phyloP scores from a whole-genome alignment of 92 coral and sea anemone species.

The Anthopleura xanthogrammica region DNA sequence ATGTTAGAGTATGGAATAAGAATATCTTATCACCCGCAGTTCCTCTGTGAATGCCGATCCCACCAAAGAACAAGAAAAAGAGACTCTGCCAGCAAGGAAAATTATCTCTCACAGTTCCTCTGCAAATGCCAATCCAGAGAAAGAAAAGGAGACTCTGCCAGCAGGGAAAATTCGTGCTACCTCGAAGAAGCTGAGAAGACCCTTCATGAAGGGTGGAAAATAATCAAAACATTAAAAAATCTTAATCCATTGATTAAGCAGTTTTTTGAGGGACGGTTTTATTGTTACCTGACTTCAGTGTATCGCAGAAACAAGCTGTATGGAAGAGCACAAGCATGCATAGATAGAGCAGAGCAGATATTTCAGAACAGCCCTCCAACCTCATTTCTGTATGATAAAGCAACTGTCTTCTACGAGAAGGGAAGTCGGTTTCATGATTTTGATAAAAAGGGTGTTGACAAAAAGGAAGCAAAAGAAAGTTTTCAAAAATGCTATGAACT shows the following conservation, averaged over 20 bases:
- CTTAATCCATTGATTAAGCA: not conserved
- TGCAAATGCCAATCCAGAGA: no score
- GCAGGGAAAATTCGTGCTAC: not conserved
- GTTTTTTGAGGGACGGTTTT: not conserved
- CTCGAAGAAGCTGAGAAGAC: constrained; percentile 24
- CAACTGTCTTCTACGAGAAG: not conserved
- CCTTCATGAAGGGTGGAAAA: constrained; percentile 19
- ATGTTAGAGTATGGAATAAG: constrained; percentile 38
- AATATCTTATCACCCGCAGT: constrained; percentile 20
- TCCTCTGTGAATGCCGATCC: no score
- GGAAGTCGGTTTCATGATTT: not conserved
- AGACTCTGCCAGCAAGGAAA: no score
- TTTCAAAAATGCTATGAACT: not conserved
- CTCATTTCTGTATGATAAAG: not conserved
- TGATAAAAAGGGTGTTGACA: not conserved
- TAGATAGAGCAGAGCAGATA: not conserved
- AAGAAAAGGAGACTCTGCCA: no score
- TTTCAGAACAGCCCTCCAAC: not conserved
- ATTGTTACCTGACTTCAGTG: not conserved
- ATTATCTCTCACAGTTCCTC: no score
- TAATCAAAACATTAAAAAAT: not conserved
- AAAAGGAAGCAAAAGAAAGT: not conserved
- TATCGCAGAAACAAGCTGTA: not conserved
- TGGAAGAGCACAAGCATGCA: not conserved
- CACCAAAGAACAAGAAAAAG: no score